A percentile compares a stretch with the other conserved stretches of the same genome.
Evolutionary conservation across 2,113 vertebrate genomes (phyloP).

Genomic region (Eupsittula cactorum): DNA sequence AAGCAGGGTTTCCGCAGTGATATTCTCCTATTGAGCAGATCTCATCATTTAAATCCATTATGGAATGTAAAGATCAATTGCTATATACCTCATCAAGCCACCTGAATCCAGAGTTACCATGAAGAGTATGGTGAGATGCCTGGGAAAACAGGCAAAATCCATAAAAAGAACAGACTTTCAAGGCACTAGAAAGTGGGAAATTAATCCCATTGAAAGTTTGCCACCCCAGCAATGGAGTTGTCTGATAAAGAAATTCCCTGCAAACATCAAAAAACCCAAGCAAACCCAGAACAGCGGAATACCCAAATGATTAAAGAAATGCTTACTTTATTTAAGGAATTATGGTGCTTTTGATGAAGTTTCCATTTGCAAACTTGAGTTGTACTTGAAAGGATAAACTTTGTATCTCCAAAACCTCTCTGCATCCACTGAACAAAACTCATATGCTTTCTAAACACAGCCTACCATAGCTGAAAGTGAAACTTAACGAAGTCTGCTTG

Average conservation of each 20-base stretch:
- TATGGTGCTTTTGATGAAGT: not conserved
- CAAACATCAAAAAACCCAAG: not conserved
- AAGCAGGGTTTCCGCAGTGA: not conserved
- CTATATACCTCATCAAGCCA: not conserved
- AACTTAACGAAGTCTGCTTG: not conserved
- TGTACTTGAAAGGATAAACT: not conserved
- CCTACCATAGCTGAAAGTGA: not conserved
- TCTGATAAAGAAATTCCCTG: not conserved
- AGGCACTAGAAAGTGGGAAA: not conserved
- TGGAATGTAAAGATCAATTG: conserved; percentile 17
- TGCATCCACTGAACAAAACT: not conserved
- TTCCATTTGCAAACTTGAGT: not conserved
- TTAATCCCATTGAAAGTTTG: not conserved
- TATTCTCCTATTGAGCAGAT: not conserved
- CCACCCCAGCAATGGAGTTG: not conserved
- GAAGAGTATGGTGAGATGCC: not conserved
- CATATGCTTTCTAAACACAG: not conserved
- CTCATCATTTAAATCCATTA: conserved; percentile 42
- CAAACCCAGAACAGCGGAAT: not conserved
- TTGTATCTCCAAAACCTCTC: not conserved
- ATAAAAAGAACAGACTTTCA: not conserved
- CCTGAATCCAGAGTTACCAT: not conserved
- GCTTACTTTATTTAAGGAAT: not conserved
- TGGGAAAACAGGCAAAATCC: not conserved
- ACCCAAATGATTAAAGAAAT: not conserved